Base-by-base conservation (phyloP, 2,888 invertebrate species). In the Caenorhabditis sp. region DNA sequence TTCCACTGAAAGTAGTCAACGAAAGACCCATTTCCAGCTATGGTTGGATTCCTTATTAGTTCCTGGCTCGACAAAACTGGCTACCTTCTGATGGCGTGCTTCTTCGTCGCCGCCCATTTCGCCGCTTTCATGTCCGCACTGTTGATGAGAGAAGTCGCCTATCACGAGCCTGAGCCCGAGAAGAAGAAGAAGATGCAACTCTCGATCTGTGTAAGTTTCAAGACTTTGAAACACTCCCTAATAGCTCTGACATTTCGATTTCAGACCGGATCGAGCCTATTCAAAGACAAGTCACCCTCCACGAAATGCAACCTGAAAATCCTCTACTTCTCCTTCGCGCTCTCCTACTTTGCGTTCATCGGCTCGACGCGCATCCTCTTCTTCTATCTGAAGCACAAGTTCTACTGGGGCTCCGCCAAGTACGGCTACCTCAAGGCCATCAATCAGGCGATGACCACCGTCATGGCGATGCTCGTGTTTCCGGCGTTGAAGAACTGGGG, bases 301-400 rank as follows among this genome's bases (percentile, higher is more conserved):
- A 61, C 49, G 7, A 80, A 66, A 38, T 49, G 41, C 5, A 76
- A 70, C 12, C 49, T 87, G n/a, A 56, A 64, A 38, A 79, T 85
- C 12, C 77, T 87, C 16, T 77, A 82, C 19, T 72, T 83, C 41
- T 77, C 84, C 2, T 88, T 86, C 63, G 85, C 80, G 22, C 38
- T 77, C 63, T 88, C 88, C 26, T 88, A 84, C 58, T 85, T 88
- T 47, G 84, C 88, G 22, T 81, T 87, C 54, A 88, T 88, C 51
- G 88, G 88, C 19, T 69, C 79, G 19, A 74, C 85, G 12, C 80
- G 86, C 22, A 88, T 88, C n/a, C 70, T 88, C 7, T 88, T 87
- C 61, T 87, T 86, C 63, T 87, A 88, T 56, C 68, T 88, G 35
- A 88, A 88, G 63, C 85, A 86, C 56, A 74, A 80, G 49, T 87